Base-by-base conservation (phyloP, 1,140 invertebrate genomes). In the Notospermus geniculatus region DNA sequence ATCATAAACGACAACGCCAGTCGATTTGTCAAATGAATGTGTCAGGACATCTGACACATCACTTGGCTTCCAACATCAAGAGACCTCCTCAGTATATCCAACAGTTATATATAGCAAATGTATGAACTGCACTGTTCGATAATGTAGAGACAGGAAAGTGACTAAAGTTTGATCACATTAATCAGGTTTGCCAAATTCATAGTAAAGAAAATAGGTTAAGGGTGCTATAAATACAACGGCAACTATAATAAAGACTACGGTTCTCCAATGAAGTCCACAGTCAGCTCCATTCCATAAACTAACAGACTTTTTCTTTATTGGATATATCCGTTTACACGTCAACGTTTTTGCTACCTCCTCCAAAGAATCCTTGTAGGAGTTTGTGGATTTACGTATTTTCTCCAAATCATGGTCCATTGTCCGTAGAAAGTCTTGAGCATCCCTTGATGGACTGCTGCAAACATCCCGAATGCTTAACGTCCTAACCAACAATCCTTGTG, bases 321-420 rank as follows among this genome's bases (percentile, higher is more conserved):
- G 74, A 9, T 71, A 61, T 41, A 78, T 71, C 25, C 60, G 69
- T 52, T 71, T 68, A 58, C 71, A 67, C 2, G 71, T 76, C 60
- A 78, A 59, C 43, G 71, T 52, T 17, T 68, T 72, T n/a, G 71
- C 71, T 63, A 78, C 76, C 30, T 76, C 71, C 36, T 67, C 64
- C 17, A 78, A 59, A 2, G 72, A 75, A 19, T 67, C 60, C n/a
- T 62, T 61, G 13, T 69, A 60, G 4, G 27, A 56, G 23, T 60
- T 54, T 2, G 74, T 60, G 5, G 68, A 60, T 15, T 71, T 59
- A 15, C 71, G 60, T 19, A 75, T 65, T 50, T 72, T 69, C 43
- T 58, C 52, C 39, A 78, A 66, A 62, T 78, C 76, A 62, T 70
- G 66, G 59, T 78, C 76, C 76, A 78, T 76, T 52, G 63, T 71